These are phyloP conservation scores for Poeciliopsis presidionis DNA, from an alignment of 2,797 vertebrate genomes.

Conservation along the genomic window DNA sequence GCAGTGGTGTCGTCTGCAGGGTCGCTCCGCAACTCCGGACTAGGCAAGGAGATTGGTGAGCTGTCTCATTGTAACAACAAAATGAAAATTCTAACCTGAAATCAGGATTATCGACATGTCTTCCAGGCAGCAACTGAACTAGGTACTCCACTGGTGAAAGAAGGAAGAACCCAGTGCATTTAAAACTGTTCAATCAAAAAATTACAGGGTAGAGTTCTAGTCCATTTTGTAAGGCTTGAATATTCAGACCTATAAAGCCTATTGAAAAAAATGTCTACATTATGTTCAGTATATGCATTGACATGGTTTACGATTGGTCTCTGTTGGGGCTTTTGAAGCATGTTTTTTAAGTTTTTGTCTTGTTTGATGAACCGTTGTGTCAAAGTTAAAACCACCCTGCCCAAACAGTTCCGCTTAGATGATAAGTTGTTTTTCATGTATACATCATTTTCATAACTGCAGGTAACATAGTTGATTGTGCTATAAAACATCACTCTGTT, in stretches of 20 bases:
- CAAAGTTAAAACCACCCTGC: neutral
- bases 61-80: neutral
- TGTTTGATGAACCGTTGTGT: neutral
- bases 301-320: no score
- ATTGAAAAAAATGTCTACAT: neutral
- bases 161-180: neutral
- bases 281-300: neutral
- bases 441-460: no score
- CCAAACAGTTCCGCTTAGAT: neutral
- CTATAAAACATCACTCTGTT: no score
- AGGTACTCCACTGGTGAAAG: neutral
- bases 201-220: no score
- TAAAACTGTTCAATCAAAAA: no score
- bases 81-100: neutral
- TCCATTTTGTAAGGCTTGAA: neutral
- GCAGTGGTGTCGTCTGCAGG: conserved; percentile 85
- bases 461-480: no score
- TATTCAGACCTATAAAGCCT: neutral
- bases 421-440: neutral
- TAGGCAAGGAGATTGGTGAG: conserved; percentile 84
- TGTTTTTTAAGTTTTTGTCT: neutral
- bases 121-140: neutral
- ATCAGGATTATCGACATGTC: neutral
- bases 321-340: no score
- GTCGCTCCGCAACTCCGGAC: conserved; percentile 76